phyloP scores from a whole-genome alignment of 2,797 vertebrate species.

The Darevskia nairensis region DNA sequence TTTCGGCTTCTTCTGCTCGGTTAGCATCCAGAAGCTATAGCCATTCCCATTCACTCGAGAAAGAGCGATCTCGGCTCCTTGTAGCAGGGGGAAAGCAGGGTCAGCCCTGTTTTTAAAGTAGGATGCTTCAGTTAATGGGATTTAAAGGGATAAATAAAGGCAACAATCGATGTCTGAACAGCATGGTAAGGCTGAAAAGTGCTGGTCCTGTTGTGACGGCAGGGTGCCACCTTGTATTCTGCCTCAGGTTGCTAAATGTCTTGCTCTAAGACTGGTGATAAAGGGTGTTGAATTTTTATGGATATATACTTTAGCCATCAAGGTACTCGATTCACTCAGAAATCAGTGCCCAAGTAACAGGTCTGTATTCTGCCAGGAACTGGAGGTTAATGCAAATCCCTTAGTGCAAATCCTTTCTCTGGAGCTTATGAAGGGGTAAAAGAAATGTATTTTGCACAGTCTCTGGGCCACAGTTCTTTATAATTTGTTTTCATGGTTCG shows the following conservation, averaged over 20 bases:
- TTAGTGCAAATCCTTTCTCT: no score
- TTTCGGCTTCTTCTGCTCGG: background rate
- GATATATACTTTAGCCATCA: background rate
- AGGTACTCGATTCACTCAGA: no score
- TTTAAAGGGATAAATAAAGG: background rate
- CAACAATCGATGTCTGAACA: background rate
- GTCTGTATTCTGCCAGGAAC: background rate
- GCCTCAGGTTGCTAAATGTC: background rate
- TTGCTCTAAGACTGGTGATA: background rate
- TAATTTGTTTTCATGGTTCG: background rate
- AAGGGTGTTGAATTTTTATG: background rate
- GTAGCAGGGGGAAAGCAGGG: background rate
- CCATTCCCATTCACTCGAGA: no score
- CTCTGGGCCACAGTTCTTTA: background rate
- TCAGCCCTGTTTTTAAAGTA: background rate
- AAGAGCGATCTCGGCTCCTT: no score
- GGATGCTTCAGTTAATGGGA: background rate
- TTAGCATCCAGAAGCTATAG: background rate
- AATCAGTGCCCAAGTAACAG: background rate
- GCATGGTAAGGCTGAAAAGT: background rate
- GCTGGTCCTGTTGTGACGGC: background rate
- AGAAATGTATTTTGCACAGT: background rate
- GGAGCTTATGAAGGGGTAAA: no score
- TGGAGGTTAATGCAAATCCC: background rate
- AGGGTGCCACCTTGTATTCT: background rate